A percentile compares a stretch with the other conserved stretches of the same genome.
Evolutionary conservation across 2,113 vertebrate species (phyloP).

Genomic region (Apteryx mantelli): DNA sequence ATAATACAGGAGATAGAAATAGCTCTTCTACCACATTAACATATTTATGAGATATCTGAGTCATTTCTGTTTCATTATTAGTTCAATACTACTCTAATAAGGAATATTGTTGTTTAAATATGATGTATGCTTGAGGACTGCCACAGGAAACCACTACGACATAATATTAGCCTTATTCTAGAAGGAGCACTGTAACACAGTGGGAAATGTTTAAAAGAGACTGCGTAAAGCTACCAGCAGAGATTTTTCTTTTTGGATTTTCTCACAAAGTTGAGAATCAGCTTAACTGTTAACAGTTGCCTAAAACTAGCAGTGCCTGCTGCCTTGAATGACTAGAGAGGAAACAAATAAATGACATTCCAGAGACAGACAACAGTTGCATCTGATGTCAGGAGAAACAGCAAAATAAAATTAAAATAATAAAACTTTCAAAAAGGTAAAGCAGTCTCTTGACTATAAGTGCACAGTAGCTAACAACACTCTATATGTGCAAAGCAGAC

Average conservation of each 20-base stretch:
- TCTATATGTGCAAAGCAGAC: neutral
- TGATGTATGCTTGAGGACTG: neutral
- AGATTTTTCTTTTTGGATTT: neutral
- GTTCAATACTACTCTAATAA: neutral
- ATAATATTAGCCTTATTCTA: neutral
- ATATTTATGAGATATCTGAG: neutral
- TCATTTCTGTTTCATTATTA: neutral
- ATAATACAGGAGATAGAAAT: neutral
- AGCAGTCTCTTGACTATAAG: neutral
- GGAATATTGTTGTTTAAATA: neutral
- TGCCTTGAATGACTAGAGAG: neutral
- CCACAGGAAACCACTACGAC: neutral
- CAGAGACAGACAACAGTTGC: neutral
- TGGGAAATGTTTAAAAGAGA: neutral
- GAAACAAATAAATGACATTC: neutral
- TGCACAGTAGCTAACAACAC: neutral
- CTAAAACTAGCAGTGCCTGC: neutral
- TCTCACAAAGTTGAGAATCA: neutral
- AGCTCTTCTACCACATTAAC: neutral
- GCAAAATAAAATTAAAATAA: neutral
- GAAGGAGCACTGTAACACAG: neutral
- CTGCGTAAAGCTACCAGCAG: neutral
- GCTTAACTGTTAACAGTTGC: neutral
- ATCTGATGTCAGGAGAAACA: neutral
- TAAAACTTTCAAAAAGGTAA: neutral